Base-by-base conservation (phyloP, 2,797 vertebrate species). In the Lophotriccus pileatus region DNA sequence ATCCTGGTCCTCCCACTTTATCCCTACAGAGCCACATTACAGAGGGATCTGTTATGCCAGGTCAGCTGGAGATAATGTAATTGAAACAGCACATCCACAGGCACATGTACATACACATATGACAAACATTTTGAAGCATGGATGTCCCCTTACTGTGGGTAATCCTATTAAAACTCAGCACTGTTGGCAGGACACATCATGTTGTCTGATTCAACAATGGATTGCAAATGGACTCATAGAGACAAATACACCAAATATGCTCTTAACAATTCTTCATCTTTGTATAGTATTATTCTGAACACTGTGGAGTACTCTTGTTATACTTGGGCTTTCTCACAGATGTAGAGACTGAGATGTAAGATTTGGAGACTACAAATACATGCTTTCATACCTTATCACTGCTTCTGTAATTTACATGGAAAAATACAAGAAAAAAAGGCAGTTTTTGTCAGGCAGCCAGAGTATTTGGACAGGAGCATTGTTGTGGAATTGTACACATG, bases 341-440 rank as follows among this genome's bases (percentile, higher is more conserved):
- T 58, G 20, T 24, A 83, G 77, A 27, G 28, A 36, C n/a, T 87
- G 60, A 82, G 37, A 56, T 0, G 0, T 70, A 84, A 73, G 46
- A 27, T 44, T 56, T 84, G 69, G 36, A 94, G 47, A 50, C 36
- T 75, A 81, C 74, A 85, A 89, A 87, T 66, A 59, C 30, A 25
- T 47, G 18, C 36, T 78, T 92, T 95, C 66, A 62, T 77, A 87
- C 17, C 43, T 95, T 94, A 78, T 78, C 84, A 80, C 36, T 69
- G 8, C 27, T 86, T 72, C 37, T 95, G 95, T 70, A 46, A 74
- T 87, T 82, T 92, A 62, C 13, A 14, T 44, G 72, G 36, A 74
- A 91, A 92, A 82, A 77, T 41, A 39, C 7, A 63, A 43, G 46
- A 67, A 49, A 90, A 94, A 95, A 79, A 70, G 4, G 12, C n/a